Evolutionary conservation across 2,888 invertebrate species (phyloP), one percentile per base, ranked within the genome.

Genomic region (Macrophya alboannulata): DNA sequence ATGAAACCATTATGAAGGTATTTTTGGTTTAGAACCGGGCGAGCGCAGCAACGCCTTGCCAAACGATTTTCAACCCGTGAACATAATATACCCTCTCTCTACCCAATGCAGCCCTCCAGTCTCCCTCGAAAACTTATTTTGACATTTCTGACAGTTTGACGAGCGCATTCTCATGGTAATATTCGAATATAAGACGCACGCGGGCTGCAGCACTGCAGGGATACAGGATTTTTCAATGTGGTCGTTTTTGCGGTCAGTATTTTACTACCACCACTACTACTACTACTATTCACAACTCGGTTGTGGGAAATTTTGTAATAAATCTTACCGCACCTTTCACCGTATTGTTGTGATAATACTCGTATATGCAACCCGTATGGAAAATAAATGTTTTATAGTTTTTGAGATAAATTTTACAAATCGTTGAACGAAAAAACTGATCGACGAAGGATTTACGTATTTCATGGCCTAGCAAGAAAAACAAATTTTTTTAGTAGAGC

Each of bases 161-260:
- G 84, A 85, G 76, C 86, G 87, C 88, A 89, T 89, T 89, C 89
- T 88, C 87, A 89, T 89, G 89, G 86, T 89, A 89, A 89, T 89
- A 45, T 31, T 9, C 15, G n/a, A n/a, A 31, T 55, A 77, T 31
- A 65, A 40, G 72, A 43, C 43, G 2, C 43, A 43, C 72, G 45
- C 0, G 17, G n/a, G 2, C 21, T 21, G 21, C 8, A 43, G 4
- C 3, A 68, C 37, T 45, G 15, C 4, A 31, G 31, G 1, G 1
- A 31, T 31, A 31, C 6, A 68, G 1, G 15, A 31, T 15, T 77
- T 31, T 77, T 51, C n/a, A 68, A 68, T 37, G 68, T 37, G 37
- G 68, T 68, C 4, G 68, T 68, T 68, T 68, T 68, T 72, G 72
- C 72, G 72, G 72, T 72, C 72, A 21, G 72, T 43, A 62, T 62